These are phyloP conservation scores for Trinorchestia longiramus DNA, from an alignment of 1,140 invertebrate species.

Conservation along the genomic window DNA sequence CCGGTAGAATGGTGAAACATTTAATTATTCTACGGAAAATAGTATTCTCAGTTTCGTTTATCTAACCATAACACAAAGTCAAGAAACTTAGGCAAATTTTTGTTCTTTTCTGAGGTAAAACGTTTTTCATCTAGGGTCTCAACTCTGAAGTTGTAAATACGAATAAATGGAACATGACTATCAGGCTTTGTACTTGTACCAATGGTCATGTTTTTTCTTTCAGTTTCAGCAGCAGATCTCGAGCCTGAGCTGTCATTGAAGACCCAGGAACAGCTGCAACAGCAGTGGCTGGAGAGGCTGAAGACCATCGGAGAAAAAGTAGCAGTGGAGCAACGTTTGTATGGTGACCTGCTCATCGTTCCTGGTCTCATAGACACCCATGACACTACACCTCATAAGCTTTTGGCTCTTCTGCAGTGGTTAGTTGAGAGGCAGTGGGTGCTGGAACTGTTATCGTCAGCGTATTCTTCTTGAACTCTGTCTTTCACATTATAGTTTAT, in stretches of 20 bases:
- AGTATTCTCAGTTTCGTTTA: too few species aligned
- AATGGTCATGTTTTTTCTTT: background rate
- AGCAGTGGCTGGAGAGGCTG: background rate
- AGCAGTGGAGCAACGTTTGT: background rate
- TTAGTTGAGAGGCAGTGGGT: background rate
- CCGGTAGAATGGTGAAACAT: too few species aligned
- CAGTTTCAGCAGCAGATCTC: background rate
- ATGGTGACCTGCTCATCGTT: constrained; percentile 11
- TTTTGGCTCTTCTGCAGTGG: constrained; percentile 14
- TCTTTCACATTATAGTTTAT: too few species aligned
- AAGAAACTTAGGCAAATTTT: too few species aligned
- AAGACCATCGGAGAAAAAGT: background rate
- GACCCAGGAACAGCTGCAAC: constrained; percentile 11
- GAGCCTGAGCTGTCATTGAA: background rate
- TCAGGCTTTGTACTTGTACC: background rate
- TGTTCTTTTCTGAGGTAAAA: too few species aligned
- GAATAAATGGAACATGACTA: background rate
- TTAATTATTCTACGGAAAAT: too few species aligned
- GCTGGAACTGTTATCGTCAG: background rate
- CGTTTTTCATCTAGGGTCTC: too few species aligned
- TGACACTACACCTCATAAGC: background rate
- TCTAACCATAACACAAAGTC: too few species aligned
- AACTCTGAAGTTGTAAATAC: too few species aligned
- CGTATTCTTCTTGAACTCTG: background rate
- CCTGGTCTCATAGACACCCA: background rate